Evolutionary conservation across 2,797 vertebrate genomes (phyloP).

Genomic region (Betta splendens): DNA sequence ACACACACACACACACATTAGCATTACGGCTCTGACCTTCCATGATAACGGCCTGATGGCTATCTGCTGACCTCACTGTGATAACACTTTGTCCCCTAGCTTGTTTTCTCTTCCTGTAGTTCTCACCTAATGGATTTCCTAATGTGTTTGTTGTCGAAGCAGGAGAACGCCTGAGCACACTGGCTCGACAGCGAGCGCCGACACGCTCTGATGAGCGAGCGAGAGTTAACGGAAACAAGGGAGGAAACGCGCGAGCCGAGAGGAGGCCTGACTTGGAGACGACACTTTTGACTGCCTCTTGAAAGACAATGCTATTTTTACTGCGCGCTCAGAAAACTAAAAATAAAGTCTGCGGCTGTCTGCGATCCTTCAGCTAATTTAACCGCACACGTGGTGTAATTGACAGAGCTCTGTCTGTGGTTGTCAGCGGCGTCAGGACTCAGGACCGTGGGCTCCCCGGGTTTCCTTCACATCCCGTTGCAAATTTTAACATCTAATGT

Average conservation of each 20-base stretch:
- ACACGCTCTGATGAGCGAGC: slow-evolving; percentile 6
- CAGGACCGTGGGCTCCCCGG: slow-evolving; percentile 1
- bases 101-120: slow-evolving; percentile 34
- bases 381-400: slow-evolving; percentile 22
- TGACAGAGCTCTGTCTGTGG: slow-evolving; percentile 9
- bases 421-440: slow-evolving; percentile 8
- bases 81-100: slow-evolving; percentile 54
- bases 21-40: slow-evolving; percentile 55
- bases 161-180: slow-evolving; percentile 10
- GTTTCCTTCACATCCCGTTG: background rate
- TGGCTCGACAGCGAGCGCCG: background rate
- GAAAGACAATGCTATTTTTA: slow-evolving; percentile 43
- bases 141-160: slow-evolving; percentile 38
- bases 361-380: slow-evolving; percentile 20
- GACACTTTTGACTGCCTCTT: slow-evolving; percentile 38
- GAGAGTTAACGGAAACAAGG: background rate
- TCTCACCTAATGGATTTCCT: slow-evolving; percentile 48
- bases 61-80: slow-evolving; percentile 69
- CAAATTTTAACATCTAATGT: slow-evolving; percentile 25
- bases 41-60: slow-evolving; percentile 57
- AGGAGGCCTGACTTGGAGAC: slow-evolving; percentile 33
- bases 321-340: background rate
- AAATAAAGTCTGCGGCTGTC: slow-evolving; percentile 30
- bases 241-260: slow-evolving; percentile 2
- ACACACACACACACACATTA: slow-evolving; percentile 5